These are phyloP conservation scores for Amphipoea oculea DNA, from an alignment of 2,888 invertebrate genomes.

Conservation along the genomic window DNA sequence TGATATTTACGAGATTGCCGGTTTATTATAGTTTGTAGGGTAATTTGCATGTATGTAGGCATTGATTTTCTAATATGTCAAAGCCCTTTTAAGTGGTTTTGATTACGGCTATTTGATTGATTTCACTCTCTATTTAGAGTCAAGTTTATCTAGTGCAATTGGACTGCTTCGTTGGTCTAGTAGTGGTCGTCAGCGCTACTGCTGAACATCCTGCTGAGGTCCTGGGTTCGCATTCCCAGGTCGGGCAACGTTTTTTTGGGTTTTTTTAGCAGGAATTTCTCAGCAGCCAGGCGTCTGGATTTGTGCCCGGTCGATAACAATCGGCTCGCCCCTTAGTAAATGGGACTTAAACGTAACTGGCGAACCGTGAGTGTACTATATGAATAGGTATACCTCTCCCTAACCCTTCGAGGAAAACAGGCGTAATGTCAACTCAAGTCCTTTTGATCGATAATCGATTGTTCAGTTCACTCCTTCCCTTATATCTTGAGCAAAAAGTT, in stretches of 20 bases:
- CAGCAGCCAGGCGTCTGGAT: background rate
- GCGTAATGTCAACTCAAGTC: background rate
- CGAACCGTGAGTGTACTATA: background rate
- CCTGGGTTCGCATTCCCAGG: background rate
- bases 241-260: too few species aligned
- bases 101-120: background rate
- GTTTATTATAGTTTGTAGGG: slow-evolving; percentile 44
- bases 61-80: slow-evolving; percentile 34
- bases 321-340: background rate
- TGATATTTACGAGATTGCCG: slow-evolving; percentile 52
- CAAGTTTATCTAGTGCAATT: background rate
- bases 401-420: background rate
- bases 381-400: background rate
- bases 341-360: background rate
- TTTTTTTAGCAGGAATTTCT: background rate
- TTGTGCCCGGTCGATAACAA: background rate
- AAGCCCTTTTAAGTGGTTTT: slow-evolving; percentile 6
- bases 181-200: background rate
- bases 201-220: background rate
- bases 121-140: slow-evolving; percentile 5
- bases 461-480: background rate
- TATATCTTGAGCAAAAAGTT: background rate
- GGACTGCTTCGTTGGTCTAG: background rate
- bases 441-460: background rate
- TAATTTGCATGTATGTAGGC: slow-evolving; percentile 31